These are phyloP conservation scores for Epizoanthus ramosus DNA, from an alignment of 92 coral and sea anemone species.

Conservation along the genomic window DNA sequence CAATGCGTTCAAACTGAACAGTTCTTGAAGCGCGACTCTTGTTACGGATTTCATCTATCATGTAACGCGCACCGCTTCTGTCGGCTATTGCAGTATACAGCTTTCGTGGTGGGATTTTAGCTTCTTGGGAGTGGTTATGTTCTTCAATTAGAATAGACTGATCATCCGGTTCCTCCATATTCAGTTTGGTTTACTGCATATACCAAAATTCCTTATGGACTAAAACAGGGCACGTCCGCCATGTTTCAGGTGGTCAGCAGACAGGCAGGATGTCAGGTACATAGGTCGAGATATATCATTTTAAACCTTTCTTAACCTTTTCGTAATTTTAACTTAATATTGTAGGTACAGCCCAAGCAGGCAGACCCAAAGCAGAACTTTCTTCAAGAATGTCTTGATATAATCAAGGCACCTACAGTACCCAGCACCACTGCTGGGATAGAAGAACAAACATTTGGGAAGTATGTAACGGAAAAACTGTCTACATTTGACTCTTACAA, in stretches of 20 bases:
- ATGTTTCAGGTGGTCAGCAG: neutral
- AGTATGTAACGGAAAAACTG: neutral
- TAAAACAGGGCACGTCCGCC: conserved; percentile 2
- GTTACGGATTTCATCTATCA: neutral
- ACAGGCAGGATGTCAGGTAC: too few species aligned
- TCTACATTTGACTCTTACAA: neutral
- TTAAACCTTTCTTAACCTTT: too few species aligned
- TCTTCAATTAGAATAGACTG: neutral
- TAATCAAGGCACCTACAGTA: neutral
- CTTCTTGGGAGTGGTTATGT: neutral
- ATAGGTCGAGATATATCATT: too few species aligned
- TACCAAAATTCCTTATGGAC: neutral
- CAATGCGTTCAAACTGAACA: conserved; percentile 18
- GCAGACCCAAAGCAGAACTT: neutral
- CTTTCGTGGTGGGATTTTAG: neutral
- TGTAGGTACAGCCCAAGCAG: neutral
- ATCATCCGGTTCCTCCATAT: conserved; percentile 15
- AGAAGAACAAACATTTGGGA: neutral
- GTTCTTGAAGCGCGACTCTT: conserved; percentile 6
- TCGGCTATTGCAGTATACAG: neutral
- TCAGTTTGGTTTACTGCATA: neutral
- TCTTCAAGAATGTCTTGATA: neutral
- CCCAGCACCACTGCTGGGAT: neutral
- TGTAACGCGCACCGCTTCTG: conserved; percentile 3
- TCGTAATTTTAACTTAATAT: too few species aligned